Conservation (phyloP, 2,113 vertebrate species). For the Peromyscus maniculatus region DNA sequence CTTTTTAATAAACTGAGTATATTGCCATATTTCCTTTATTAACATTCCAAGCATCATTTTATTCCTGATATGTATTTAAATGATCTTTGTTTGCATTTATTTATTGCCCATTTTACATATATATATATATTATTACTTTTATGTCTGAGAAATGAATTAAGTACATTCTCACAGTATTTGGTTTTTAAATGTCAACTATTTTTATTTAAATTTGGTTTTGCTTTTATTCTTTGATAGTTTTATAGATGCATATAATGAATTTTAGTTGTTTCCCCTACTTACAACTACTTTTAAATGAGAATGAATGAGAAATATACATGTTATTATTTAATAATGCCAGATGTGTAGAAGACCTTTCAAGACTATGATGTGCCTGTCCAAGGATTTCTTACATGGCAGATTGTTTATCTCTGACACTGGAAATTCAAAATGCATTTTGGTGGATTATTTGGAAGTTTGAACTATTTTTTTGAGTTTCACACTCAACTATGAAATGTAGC, state of each 20-base stretch:
- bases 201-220: not conserved
- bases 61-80: not conserved
- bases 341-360: not conserved
- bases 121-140: not conserved
- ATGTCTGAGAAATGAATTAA: not conserved
- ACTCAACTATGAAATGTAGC: slow-evolving; percentile 11
- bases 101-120: not conserved
- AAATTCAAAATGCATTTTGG: not conserved
- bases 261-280: not conserved
- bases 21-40: slow-evolving; percentile 7
- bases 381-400: not conserved
- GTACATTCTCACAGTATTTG: not conserved
- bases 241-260: not conserved
- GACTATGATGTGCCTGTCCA: not conserved
- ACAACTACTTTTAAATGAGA: not conserved
- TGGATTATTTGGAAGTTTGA: not conserved
- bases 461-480: not conserved
- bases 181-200: not conserved
- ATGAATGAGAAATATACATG: not conserved
- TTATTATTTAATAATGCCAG: slow-evolving; percentile 41
- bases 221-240: not conserved
- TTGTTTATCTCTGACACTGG: not conserved
- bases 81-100: not conserved
- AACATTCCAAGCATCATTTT: not conserved
- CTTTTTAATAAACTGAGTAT: slow-evolving; percentile 20